Evolutionary conservation across 2,888 invertebrate species (phyloP), one percentile per base, ranked within the genome.

Genomic region (Leptopilina drosophilae): DNA sequence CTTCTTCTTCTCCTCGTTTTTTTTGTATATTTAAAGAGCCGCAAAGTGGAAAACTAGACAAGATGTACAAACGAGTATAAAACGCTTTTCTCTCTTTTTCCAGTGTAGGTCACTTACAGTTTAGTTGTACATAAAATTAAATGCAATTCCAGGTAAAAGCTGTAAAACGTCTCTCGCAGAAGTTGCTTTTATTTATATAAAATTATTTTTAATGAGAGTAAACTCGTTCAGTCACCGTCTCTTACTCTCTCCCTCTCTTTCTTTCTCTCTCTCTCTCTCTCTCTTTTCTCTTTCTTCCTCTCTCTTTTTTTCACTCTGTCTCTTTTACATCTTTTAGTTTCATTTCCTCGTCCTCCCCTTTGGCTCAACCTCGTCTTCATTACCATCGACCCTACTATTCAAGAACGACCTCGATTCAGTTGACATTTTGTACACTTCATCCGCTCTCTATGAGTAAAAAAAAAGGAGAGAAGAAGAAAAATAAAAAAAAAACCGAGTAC

Each of bases 311-410:
- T 40, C 42, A 4, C 20, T 14, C 7, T 53, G 53, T 33, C 26
- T 33, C 26, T 65, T 53, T 64, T 75, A n/a, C 56, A 64, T 78
- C 15, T 73, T 62, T 80, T 56, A n/a, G 77, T 65, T 62, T 67
- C 46, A 20, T 12, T 64, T 33, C 15, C 42, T 73, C 33, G 53
- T 33, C 40, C 78, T 53, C 40, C 53, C 53, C 73, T n/a, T 46
- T 64, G n/a, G 59, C 42, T 26, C 69, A 56, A 66, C 77, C 66
- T 62, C 69, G 69, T 64, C 67, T 77, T 79, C 77, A 77, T 79
- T 59, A 59, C n/a, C 69, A 62, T 67, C 69, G 53, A 67, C 76
- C 62, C 56, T 49, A 49, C 62, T 66, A 69, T 79, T 79, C 69
- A 53, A 73, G 40, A 73, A 73, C 56, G 73, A 73, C 73, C 73